phyloP scores from a whole-genome alignment of 1,140 invertebrate genomes.

The Maniola jurtina region DNA sequence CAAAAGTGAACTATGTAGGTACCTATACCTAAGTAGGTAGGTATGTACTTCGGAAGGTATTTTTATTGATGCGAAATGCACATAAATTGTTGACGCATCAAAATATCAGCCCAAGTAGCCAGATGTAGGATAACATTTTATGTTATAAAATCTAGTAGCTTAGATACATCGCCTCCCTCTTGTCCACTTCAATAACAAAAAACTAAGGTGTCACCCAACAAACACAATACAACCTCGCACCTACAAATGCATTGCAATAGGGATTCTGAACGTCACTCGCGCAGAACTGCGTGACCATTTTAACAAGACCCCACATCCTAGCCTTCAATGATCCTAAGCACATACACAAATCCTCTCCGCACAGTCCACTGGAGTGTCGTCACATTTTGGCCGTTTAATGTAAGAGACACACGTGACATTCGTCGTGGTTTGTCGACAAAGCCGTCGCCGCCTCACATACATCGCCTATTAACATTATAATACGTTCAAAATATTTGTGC shows the following conservation, averaged over 20 bases:
- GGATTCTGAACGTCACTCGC: conserved; percentile 49
- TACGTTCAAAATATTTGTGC: conserved; percentile 69
- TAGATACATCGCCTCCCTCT: conserved; percentile 18
- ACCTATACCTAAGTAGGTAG: no score
- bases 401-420: conserved; percentile 53
- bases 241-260: conserved; percentile 51
- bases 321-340: conserved; percentile 6
- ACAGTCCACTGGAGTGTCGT: conserved; percentile 28
- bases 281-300: conserved; percentile 35
- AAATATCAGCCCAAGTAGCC: no score
- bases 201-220: conserved; percentile 41
- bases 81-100: no score
- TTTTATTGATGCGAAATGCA: no score
- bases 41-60: no score
- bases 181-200: conserved; percentile 30
- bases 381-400: conserved; percentile 31
- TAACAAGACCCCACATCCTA: conserved; percentile 34
- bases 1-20: no score
- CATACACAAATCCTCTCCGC: background rate
- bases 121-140: no score
- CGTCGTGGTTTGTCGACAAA: conserved; percentile 65
- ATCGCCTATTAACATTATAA: conserved; percentile 72
- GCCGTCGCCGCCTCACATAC: conserved; percentile 46
- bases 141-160: no score
- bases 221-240: conserved; percentile 49